These are phyloP conservation scores for Maccullochella peelii DNA, from an alignment of 2,113 vertebrate species.

Conservation along the genomic window DNA sequence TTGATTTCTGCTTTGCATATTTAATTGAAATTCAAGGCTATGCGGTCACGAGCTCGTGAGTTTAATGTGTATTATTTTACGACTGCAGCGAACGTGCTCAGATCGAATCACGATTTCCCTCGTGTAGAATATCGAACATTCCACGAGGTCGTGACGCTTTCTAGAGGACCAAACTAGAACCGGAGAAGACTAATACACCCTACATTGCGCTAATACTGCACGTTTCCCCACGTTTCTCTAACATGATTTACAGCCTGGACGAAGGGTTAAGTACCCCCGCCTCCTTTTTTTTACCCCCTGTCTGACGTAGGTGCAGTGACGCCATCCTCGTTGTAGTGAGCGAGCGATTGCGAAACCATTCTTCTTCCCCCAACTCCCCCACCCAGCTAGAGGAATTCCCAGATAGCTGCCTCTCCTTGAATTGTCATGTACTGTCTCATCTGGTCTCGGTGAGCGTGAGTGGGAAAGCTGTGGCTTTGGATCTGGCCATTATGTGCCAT, in stretches of 20 bases:
- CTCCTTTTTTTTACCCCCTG: neutral
- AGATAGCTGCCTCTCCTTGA: constrained; percentile 39
- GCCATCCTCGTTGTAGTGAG: constrained; percentile 55
- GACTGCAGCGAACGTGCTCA: neutral
- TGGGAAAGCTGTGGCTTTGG: neutral
- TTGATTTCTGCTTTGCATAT: neutral
- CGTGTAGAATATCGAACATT: neutral
- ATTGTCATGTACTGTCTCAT: constrained; percentile 11
- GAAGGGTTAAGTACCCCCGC: constrained; percentile 35
- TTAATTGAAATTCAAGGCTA: neutral
- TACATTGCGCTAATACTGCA: neutral
- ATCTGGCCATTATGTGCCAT: neutral
- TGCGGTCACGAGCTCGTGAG: neutral
- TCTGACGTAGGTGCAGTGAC: constrained; percentile 68
- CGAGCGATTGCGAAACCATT: constrained; percentile 54
- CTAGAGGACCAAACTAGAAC: neutral
- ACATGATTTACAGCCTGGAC: neutral
- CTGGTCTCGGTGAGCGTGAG: constrained; percentile 12
- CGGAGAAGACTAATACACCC: neutral
- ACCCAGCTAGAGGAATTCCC: constrained; percentile 71
- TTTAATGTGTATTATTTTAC: neutral
- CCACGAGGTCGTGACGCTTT: neutral
- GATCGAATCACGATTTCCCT: constrained; percentile 26
- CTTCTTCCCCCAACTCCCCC: constrained; percentile 8
- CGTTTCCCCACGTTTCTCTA: no score